phyloP scores from a whole-genome alignment of 2,888 invertebrate genomes.

The Sepiola atlantica region DNA sequence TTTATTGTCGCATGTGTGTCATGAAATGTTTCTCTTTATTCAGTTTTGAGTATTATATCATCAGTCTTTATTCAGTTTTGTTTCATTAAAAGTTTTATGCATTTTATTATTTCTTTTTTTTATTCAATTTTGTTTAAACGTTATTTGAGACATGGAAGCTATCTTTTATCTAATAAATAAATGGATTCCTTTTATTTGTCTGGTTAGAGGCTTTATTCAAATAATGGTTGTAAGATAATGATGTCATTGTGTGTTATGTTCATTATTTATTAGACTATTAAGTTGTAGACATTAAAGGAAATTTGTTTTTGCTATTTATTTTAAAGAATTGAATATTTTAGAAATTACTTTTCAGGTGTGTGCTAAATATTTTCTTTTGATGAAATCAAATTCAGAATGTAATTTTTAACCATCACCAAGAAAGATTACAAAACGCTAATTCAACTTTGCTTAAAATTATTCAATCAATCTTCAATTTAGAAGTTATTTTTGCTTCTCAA shows the following conservation, averaged over 20 bases:
- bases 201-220: not conserved
- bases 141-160: not conserved
- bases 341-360: too few species aligned
- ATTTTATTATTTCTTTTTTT: not conserved
- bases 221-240: not conserved
- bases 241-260: not conserved
- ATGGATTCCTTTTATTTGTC: too few species aligned
- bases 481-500: not conserved
- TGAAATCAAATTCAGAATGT: not conserved
- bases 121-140: not conserved
- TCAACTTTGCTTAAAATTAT: not conserved
- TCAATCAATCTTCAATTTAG: not conserved
- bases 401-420: not conserved
- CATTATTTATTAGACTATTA: not conserved
- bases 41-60: not conserved
- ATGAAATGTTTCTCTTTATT: not conserved
- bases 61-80: not conserved
- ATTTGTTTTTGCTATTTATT: not conserved
- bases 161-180: too few species aligned
- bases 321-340: too few species aligned
- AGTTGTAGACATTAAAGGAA: not conserved
- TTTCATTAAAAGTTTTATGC: not conserved
- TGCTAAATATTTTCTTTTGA: too few species aligned
- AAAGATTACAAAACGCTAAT: not conserved
- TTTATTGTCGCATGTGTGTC: not conserved